Conservation (phyloP, 2,113 vertebrate genomes). For the Mus spicilegus region DNA sequence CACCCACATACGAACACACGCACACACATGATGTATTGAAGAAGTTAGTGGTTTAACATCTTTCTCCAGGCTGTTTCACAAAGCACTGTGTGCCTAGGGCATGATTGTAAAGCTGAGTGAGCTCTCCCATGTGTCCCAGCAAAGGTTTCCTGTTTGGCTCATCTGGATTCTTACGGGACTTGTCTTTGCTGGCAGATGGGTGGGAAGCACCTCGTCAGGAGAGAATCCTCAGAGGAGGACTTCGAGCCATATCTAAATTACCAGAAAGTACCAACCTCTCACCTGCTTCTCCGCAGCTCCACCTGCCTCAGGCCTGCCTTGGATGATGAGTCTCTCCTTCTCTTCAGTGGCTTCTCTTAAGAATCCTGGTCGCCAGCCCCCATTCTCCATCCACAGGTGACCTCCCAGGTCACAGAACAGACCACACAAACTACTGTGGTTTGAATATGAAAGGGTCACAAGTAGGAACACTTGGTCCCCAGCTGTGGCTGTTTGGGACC, state of each 20-base stretch:
- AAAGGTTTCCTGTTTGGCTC: not conserved
- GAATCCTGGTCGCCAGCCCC: not conserved
- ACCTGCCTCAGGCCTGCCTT: too few species aligned
- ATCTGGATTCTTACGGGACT: not conserved
- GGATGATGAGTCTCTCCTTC: rapidly evolving
- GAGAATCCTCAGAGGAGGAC: not conserved
- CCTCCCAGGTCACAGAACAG: not conserved
- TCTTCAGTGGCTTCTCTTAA: rapidly evolving
- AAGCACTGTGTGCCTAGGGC: not conserved
- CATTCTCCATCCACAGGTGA: not conserved
- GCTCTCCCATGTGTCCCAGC: not conserved
- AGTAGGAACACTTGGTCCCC: not conserved
- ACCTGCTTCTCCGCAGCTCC: rapidly evolving
- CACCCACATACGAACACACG: not conserved
- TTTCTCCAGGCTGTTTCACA: not conserved
- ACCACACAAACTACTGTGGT: not conserved
- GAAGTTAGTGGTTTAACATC: not conserved
- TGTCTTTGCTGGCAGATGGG: not conserved
- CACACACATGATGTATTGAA: not conserved
- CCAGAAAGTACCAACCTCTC: rapidly evolving
- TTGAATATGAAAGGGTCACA: not conserved
- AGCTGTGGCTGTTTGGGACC: too few species aligned
- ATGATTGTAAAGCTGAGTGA: not conserved
- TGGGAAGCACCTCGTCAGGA: not conserved
- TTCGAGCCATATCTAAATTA: not conserved